Evolutionary conservation across 1,140 invertebrate genomes (phyloP).

Genomic region (Macrocentrus cingulum): DNA sequence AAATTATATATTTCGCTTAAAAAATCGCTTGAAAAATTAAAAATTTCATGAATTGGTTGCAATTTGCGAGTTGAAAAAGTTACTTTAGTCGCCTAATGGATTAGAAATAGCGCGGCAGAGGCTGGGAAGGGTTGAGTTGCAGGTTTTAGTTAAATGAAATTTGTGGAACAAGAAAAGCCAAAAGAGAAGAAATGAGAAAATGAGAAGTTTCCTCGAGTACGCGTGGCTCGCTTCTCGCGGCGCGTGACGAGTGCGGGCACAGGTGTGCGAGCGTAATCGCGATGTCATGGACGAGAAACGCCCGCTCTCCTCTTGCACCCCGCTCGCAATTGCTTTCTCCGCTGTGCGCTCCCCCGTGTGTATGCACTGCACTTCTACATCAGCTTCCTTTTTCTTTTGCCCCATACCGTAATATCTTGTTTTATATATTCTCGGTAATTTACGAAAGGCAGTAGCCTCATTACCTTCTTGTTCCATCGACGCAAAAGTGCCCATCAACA

Average conservation of each 20-base stretch:
- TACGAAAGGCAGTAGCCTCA: constrained; percentile 20
- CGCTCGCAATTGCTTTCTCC: constrained; percentile 23
- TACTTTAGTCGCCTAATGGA: constrained; percentile 18
- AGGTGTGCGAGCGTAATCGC: constrained; percentile 57
- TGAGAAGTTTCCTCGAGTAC: constrained; percentile 8
- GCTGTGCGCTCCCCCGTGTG: constrained; percentile 1
- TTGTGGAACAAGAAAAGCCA: not conserved
- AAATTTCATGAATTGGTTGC: too few species aligned
- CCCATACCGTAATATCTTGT: constrained; percentile 34
- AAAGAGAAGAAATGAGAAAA: constrained; percentile 20
- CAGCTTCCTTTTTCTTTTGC: constrained; percentile 12
- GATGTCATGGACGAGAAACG: constrained; percentile 52
- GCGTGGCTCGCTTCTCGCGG: constrained; percentile 27
- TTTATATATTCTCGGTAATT: constrained; percentile 30
- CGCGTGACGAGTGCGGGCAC: constrained; percentile 50
- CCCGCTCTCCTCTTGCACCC: constrained; percentile 31
- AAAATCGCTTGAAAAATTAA: too few species aligned
- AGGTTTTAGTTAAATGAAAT: constrained; percentile 23
- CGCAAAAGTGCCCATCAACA: not conserved
- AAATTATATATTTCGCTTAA: too few species aligned
- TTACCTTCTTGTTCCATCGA: constrained; percentile 32
- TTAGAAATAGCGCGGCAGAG: not conserved
- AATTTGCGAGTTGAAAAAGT: not conserved
- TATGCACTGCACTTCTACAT: not conserved
- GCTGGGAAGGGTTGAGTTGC: not conserved